Evolutionary conservation across 2,888 invertebrate genomes (phyloP).

Genomic region (Anthophora plumipes): DNA sequence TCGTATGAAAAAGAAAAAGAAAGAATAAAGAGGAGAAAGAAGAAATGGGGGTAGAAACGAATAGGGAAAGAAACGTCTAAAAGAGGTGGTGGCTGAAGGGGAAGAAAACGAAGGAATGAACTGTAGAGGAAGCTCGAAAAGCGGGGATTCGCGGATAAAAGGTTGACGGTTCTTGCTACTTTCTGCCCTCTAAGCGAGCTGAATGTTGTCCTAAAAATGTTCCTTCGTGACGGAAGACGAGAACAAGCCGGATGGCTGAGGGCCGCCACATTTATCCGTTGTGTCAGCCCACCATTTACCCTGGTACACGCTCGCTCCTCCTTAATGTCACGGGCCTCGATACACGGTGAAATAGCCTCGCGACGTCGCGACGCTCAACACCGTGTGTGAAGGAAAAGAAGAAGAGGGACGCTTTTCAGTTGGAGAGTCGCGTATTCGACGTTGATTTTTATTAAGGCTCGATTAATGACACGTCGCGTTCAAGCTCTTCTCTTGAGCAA

Average conservation of each 20-base stretch:
- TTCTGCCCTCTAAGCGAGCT: constrained; percentile 66
- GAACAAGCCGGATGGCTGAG: constrained; percentile 30
- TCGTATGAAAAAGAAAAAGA: not conserved
- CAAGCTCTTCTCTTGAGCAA: not conserved
- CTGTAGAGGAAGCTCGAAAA: not conserved
- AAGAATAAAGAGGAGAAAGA: not conserved
- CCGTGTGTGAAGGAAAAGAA: not conserved
- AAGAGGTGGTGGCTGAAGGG: no score
- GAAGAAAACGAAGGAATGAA: not conserved
- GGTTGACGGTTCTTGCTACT: constrained; percentile 68
- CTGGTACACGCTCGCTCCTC: constrained; percentile 55
- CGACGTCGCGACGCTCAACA: constrained; percentile 25
- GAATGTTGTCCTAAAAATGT: constrained; percentile 74
- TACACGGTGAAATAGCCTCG: constrained; percentile 53
- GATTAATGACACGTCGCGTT: constrained; percentile 36
- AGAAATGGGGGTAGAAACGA: not conserved
- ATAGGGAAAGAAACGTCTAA: not conserved
- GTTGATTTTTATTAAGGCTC: constrained; percentile 48
- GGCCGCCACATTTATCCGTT: constrained; percentile 51
- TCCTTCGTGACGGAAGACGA: constrained; percentile 50
- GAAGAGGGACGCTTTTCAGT: not conserved
- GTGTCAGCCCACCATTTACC: constrained; percentile 63
- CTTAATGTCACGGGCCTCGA: constrained; percentile 74
- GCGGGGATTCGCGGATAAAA: constrained; percentile 55
- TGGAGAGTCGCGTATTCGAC: not conserved